Percentiles rank a stretch among this genome's conserved stretches.
These are phyloP conservation scores for Petrophora chlorosata DNA, from an alignment of 2,888 invertebrate species.

Conservation along the genomic window DNA sequence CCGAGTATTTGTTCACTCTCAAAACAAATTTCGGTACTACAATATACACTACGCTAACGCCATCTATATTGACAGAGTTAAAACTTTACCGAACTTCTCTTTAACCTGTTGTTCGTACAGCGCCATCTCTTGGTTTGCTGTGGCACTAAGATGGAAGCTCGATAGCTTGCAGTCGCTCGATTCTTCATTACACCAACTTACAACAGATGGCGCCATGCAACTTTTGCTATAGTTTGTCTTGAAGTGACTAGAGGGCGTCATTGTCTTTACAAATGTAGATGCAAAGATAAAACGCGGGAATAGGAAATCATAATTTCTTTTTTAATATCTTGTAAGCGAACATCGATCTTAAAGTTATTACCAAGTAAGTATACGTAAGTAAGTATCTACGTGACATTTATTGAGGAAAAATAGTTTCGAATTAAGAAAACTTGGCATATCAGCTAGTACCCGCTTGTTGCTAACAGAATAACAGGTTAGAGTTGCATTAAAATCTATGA, in stretches of 20 bases:
- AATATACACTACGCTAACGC: too few species aligned
- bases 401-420: too few species aligned
- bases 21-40: too few species aligned
- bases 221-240: background rate
- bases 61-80: constrained; percentile 32
- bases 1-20: too few species aligned
- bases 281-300: too few species aligned
- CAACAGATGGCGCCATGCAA: constrained; percentile 34
- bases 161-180: background rate
- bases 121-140: constrained; percentile 40
- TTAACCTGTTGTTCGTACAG: constrained; percentile 17
- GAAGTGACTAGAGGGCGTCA: constrained; percentile 10
- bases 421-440: too few species aligned
- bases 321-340: too few species aligned
- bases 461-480: background rate
- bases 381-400: too few species aligned
- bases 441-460: background rate
- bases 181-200: background rate
- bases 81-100: background rate
- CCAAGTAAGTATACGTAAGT: too few species aligned
- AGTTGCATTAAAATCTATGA: constrained; percentile 37
- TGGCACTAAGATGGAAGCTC: background rate
- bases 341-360: too few species aligned
- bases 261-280: too few species aligned
- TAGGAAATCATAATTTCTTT: too few species aligned